Conservation (phyloP, 2,797 vertebrate species). For the Sternarchorhynchus goeldii region DNA sequence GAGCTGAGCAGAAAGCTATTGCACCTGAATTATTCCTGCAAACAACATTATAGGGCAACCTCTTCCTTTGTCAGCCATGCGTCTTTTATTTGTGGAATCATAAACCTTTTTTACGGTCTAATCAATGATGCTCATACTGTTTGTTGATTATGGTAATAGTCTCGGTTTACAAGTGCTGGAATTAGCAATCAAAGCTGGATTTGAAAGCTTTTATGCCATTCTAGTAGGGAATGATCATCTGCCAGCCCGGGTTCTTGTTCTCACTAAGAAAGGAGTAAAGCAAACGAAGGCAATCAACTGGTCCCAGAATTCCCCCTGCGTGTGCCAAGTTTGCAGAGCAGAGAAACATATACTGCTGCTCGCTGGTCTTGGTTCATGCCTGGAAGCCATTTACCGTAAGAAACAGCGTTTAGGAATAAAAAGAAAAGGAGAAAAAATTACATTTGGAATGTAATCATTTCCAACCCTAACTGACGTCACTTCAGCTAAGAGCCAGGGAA, state of each 20-base stretch:
- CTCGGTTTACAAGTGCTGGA: background rate
- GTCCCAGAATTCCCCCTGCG: slow-evolving; percentile 24
- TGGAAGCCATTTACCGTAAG: slow-evolving; percentile 56
- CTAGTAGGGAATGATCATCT: background rate
- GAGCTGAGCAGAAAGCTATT: background rate
- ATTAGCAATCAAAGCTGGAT: background rate
- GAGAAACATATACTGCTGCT: slow-evolving; percentile 35
- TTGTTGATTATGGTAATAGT: background rate
- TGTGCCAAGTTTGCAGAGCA: slow-evolving; percentile 37
- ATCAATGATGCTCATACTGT: background rate
- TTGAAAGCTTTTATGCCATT: background rate
- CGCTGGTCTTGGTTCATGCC: slow-evolving; percentile 34
- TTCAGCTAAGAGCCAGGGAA: background rate
- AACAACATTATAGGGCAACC: background rate
- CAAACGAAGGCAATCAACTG: slow-evolving; percentile 5
- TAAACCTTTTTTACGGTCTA: background rate
- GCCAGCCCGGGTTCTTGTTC: background rate
- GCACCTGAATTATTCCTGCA: too few species aligned
- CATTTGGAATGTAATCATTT: slow-evolving; percentile 30
- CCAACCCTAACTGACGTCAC: slow-evolving; percentile 41
- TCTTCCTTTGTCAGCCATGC: too few species aligned
- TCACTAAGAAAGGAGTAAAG: slow-evolving; percentile 3
- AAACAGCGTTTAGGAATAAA: slow-evolving; percentile 35
- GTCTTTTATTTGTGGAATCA: background rate
- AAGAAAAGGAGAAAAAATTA: slow-evolving; percentile 32